Conservation (phyloP, 2,888 invertebrate genomes). For the Acholoe squamosa region DNA sequence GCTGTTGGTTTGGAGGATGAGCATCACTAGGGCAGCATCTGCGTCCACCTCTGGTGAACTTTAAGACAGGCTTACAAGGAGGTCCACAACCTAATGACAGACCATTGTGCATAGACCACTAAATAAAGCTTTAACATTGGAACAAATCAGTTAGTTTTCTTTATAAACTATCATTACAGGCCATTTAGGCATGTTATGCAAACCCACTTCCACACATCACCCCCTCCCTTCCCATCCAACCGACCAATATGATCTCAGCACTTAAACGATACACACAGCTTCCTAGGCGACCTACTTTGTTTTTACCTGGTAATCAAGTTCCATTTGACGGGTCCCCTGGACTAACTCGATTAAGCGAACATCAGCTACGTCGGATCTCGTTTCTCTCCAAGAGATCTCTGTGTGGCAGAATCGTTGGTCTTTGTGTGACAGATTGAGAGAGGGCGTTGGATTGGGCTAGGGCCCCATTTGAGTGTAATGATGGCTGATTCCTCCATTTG, state of each 20-base stretch:
- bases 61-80: too few species aligned
- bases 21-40: too few species aligned
- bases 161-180: too few species aligned
- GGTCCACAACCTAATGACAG: too few species aligned
- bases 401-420: neutral
- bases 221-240: neutral
- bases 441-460: neutral
- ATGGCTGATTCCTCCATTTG: too few species aligned
- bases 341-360: neutral
- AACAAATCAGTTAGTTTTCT: too few species aligned
- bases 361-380: neutral
- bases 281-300: constrained; percentile 28
- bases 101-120: too few species aligned
- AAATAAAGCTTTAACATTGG: too few species aligned
- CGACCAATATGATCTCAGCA: neutral
- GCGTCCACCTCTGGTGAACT: too few species aligned
- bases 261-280: neutral
- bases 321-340: neutral
- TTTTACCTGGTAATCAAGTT: constrained; percentile 14
- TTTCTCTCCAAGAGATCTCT: neutral
- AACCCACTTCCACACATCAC: neutral
- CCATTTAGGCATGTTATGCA: neutral
- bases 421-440: neutral
- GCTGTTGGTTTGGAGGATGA: too few species aligned
- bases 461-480: neutral